Conservation (phyloP, 2,888 invertebrate genomes). For the Drosophila incognita region DNA sequence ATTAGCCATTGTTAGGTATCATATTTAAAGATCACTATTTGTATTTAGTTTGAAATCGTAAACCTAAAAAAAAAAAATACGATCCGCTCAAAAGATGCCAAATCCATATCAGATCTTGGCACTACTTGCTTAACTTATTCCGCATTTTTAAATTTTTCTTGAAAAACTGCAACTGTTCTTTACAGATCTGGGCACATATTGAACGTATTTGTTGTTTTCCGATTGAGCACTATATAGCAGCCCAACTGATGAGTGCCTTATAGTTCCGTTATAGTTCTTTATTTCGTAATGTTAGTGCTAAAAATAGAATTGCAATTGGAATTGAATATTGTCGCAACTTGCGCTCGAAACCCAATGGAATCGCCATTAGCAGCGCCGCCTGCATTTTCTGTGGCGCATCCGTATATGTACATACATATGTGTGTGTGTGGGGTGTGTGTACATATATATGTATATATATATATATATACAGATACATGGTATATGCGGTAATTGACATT, state of each 20-base stretch:
- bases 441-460: not conserved
- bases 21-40: not conserved
- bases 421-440: slow-evolving; percentile 22
- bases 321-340: slow-evolving; percentile 27
- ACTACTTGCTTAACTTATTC: not conserved
- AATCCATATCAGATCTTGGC: not conserved
- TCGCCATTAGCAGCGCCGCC: slow-evolving; percentile 16
- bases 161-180: not conserved
- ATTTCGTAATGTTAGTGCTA: not conserved
- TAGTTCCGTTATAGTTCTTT: not conserved
- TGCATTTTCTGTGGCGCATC: slow-evolving; percentile 32
- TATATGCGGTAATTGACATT: slow-evolving; percentile 84
- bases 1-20: not conserved
- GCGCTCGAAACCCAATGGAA: not conserved
- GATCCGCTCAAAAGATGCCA: not conserved
- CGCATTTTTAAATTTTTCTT: not conserved
- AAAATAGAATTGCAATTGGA: slow-evolving; percentile 9
- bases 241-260: not conserved
- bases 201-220: not conserved
- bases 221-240: not conserved
- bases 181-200: not conserved
- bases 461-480: slow-evolving; percentile 29
- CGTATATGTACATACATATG: slow-evolving; percentile 9
- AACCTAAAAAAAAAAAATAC: not conserved
- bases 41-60: not conserved